phyloP scores from a whole-genome alignment of 2,797 vertebrate genomes.

The Malacoctenus gilli region DNA sequence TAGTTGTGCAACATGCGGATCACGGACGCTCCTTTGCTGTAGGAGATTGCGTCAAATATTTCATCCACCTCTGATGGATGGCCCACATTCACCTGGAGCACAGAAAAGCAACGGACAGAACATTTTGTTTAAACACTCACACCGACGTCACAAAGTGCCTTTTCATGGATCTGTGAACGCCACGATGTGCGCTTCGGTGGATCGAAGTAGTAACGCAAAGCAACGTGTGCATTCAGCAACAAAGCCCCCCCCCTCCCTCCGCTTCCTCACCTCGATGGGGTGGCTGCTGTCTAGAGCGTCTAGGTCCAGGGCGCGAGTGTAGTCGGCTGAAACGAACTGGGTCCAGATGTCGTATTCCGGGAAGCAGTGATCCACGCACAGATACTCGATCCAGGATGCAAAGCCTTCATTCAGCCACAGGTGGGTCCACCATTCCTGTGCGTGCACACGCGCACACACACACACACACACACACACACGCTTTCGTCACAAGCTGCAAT shows the following conservation, averaged over 20 bases:
- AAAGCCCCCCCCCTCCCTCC: too few species aligned
- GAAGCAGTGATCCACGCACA: slow-evolving; percentile 98
- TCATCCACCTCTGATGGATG: slow-evolving; percentile 99
- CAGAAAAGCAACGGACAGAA: too few species aligned
- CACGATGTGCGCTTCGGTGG: too few species aligned
- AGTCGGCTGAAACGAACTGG: slow-evolving; percentile 98
- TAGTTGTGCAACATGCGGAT: slow-evolving; percentile 99
- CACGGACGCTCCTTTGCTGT: slow-evolving; percentile 98
- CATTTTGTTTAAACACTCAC: too few species aligned
- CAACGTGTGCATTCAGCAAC: too few species aligned
- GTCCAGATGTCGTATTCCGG: slow-evolving; percentile 99
- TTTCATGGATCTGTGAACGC: too few species aligned
- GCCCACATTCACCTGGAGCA: slow-evolving; percentile 91
- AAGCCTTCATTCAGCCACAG: slow-evolving; percentile 99
- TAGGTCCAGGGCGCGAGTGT: slow-evolving; percentile 95
- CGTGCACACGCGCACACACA: too few species aligned
- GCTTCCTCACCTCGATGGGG: slow-evolving; percentile 93
- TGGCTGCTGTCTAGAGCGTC: slow-evolving; percentile 99
- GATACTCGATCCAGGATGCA: slow-evolving; percentile 98
- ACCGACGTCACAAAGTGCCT: too few species aligned
- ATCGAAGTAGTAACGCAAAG: too few species aligned
- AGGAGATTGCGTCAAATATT: slow-evolving; percentile 98
- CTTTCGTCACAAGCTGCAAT: too few species aligned
- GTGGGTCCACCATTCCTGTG: slow-evolving; percentile 99
- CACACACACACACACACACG: too few species aligned